Base-by-base conservation (phyloP, 2,888 invertebrate genomes). In the Hipparchia semele region DNA sequence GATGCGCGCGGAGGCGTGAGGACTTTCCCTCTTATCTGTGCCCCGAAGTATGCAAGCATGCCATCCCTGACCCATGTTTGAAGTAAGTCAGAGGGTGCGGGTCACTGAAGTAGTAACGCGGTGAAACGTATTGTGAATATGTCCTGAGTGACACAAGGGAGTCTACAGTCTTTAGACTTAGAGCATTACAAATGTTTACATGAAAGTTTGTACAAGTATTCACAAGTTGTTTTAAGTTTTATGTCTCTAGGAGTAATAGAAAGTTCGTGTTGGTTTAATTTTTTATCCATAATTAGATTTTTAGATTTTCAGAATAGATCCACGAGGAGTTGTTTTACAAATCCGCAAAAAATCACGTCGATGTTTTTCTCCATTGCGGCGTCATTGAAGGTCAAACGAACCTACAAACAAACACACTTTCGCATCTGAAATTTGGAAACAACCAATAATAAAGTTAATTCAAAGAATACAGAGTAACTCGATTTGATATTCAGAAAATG, bases 11-110 rank as follows among this genome's bases (percentile, higher is more conserved):
- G 85, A 90, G 86, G 88, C 93, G 92, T 91, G 91, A 89, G 89
- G 87, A 92, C 93, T 94, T 94, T 94, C 93, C 93, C 93, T 94
- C 93, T 94, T 91, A 83, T 87, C 87, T 84, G 86, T 86, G 83
- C 87, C 90, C 90, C 85, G 88, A 87, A 87, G 87, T 84, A 82
- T 82, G 83, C 86, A 86, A 75, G 68, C 70, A 68, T 68, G 60
- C 66, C 73, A 72, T 76, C 73, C 73, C 71, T 73, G 75, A 77
- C 70, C 76, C 77, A 68, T 49, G 58, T 73, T 68, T 68, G 64
- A 72, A 59, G 62, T 59, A 71, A 73, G 71, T 68, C 71, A 74
- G 75, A 72, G 77, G 74, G 77, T 76, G 74, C 70, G 70, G 70
- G 56, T 68, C 74, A 76, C 65, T 71, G 70, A 56, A 76, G 74